phyloP scores from a whole-genome alignment of 2,797 vertebrate genomes.

The Thaleichthys pacificus region DNA sequence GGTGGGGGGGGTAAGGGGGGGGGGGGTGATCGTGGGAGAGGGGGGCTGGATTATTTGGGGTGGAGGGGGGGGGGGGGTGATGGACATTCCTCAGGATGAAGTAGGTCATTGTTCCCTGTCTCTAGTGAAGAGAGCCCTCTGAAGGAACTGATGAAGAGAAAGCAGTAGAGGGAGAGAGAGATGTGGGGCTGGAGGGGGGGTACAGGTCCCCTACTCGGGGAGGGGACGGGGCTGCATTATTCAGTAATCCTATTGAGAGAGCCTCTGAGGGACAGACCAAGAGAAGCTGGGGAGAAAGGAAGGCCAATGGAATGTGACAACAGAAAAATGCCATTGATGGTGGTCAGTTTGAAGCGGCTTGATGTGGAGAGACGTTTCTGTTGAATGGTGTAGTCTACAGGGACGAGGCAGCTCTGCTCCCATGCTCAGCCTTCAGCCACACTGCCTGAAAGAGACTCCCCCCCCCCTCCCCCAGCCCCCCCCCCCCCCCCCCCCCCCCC shows the following conservation, averaged over 20 bases:
- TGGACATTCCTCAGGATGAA: constrained; percentile 82
- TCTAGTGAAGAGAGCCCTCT: constrained; percentile 76
- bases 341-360: constrained; percentile 68
- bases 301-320: constrained; percentile 80
- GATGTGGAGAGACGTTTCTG: constrained; percentile 66
- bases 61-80: constrained; percentile 44
- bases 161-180: constrained; percentile 69
- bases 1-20: constrained; percentile 8
- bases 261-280: constrained; percentile 74
- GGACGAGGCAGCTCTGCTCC: constrained; percentile 38
- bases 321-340: constrained; percentile 78
- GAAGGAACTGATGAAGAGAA: constrained; percentile 82
- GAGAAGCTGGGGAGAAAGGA: constrained; percentile 68
- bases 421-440: constrained; percentile 10
- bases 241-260: constrained; percentile 84
- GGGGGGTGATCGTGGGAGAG: constrained; percentile 53
- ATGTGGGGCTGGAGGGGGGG: constrained; percentile 52
- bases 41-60: constrained; percentile 58
- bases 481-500: constrained; percentile 36
- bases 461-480: constrained; percentile 35
- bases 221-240: constrained; percentile 64
- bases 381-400: constrained; percentile 51
- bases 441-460: constrained; percentile 42
- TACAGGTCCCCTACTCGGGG: constrained; percentile 68
- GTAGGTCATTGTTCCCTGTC: constrained; percentile 81